Base-by-base conservation (phyloP, 2,888 invertebrate species). In the Noctua fimbriata region DNA sequence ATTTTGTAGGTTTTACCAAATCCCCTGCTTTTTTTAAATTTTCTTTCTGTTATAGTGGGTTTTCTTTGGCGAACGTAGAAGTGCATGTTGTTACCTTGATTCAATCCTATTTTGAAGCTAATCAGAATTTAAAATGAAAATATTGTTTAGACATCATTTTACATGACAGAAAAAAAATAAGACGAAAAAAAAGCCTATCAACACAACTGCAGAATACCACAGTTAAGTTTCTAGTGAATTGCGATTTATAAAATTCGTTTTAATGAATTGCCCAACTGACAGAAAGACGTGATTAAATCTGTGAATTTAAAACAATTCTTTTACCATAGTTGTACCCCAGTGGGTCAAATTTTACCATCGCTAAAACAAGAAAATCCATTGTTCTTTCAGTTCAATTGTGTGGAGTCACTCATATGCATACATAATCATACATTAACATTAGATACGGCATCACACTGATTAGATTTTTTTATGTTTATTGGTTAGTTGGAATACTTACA, bases 361-460 rank as follows among this genome's bases (percentile, higher is more conserved):
- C 88, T 78, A 52, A 76, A 70, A 77, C 84, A 88, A 89, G 88
- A 90, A 89, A 90, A 89, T 90, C 88, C 90, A 92, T 93, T 93
- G 92, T 93, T 93, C 90, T 90, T 90, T 87, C 84, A 87, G 91
- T 90, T 91, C 90, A 91, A 91, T 93, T 92, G 90, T 89, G 90
- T 92, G 92, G 90, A 91, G 80, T 60, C 36, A 60, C 44, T 89
- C 88, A 89, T 82, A 89, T 79, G 66, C 28, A 89, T 90, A 89
- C 7, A 41, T 41, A 41, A 41, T 41, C 41, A 41, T 41, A 41
- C 89, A 89, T 92, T 89, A 88, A 82, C 90, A 91, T 92, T 82
- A 89, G 84, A 86, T 85, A 91, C 90, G 91, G 85, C 87, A 91
- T 90, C 88, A 84, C 65, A 82, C 89, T 87, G 86, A 91, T 92